Evolutionary conservation across 2,113 vertebrate species (phyloP), one percentile per base, ranked within the genome.

Genomic region (Upupa epops): DNA sequence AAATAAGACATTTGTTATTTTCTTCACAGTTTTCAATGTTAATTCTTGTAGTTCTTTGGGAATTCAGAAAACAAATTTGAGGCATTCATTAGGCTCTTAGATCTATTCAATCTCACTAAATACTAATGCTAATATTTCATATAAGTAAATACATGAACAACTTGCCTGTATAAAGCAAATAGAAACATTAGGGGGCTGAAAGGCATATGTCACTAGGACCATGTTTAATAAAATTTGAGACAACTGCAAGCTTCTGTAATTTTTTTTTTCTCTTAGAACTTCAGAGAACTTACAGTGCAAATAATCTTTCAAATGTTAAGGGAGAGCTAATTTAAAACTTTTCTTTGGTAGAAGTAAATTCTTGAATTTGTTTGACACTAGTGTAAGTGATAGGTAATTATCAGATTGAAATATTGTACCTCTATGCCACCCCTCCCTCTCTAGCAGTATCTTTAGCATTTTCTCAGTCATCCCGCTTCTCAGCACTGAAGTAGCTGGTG

Each of bases 401-500:
- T 84, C 93, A 85, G 34, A 94, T 93, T 83, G 85, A 89, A 76
- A 82, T 56, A 48, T 52, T 74, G 56, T 87, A 74, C 84, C 25
- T 68, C 0, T 73, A 76, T 40, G 32, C 40, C 32, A 55, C 45
- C 75, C 21, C 37, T 52, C 34, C 26, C 26, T 63, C 48, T 56
- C 36, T 87, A 74, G 60, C 83, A 89, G 24, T 36, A 32, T 80
- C 85, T 68, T 80, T 55, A 89, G 70, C 58, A 48, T 90, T 89
- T 86, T 92, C 70, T 72, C 78, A 70, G 17, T 93, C 55, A 73
- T 82, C 84, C 81, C 22, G 48, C 51, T 64, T 80, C 48, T 79
- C 66, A 55, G 81, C 46, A 54, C 69, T 92, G 81, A 79, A 91
- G 60, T 89, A 95, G 89, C 86, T 94, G 89, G 59, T 69, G n/a